phyloP scores from a whole-genome alignment of 2,888 invertebrate genomes.

The Heliconius sara region DNA sequence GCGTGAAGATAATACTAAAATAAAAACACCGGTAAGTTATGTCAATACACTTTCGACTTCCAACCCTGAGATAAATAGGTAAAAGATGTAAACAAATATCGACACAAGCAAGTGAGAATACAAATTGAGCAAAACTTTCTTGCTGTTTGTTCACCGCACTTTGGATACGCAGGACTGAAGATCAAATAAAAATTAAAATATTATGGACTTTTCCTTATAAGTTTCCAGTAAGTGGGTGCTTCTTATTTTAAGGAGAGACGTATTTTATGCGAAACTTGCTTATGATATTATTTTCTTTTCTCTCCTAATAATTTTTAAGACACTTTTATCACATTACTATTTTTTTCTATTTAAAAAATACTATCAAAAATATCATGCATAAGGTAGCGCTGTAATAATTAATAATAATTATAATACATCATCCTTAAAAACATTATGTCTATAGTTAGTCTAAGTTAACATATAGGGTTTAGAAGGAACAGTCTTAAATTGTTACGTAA shows the following conservation, averaged over 20 bases:
- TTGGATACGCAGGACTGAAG: conserved; percentile 29
- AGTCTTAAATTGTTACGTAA: too few relatives aligned
- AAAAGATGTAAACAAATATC: conserved; percentile 50
- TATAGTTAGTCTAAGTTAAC: too few relatives aligned
- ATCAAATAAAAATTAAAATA: conserved; percentile 48
- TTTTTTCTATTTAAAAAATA: too few relatives aligned
- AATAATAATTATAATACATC: too few relatives aligned
- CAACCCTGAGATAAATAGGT: conserved; percentile 48
- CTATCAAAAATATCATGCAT: too few relatives aligned
- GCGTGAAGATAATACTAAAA: background rate
- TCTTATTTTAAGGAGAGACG: background rate
- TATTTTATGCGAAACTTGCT: background rate
- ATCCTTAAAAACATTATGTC: too few relatives aligned
- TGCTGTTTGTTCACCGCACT: conserved; percentile 48
- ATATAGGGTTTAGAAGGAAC: too few relatives aligned
- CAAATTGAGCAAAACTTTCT: conserved; percentile 51
- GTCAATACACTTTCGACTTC: conserved; percentile 22
- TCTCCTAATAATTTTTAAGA: too few relatives aligned
- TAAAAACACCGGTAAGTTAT: background rate
- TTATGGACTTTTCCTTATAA: conserved; percentile 46
- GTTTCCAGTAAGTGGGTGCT: conserved; percentile 12
- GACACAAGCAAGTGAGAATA: conserved; percentile 49
- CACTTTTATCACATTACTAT: too few relatives aligned
- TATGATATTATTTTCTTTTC: too few relatives aligned
- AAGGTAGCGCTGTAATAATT: too few relatives aligned